Evolutionary conservation across 2,888 invertebrate genomes (phyloP), one percentile per base, ranked within the genome.

Genomic region (Alloplasta piceator): DNA sequence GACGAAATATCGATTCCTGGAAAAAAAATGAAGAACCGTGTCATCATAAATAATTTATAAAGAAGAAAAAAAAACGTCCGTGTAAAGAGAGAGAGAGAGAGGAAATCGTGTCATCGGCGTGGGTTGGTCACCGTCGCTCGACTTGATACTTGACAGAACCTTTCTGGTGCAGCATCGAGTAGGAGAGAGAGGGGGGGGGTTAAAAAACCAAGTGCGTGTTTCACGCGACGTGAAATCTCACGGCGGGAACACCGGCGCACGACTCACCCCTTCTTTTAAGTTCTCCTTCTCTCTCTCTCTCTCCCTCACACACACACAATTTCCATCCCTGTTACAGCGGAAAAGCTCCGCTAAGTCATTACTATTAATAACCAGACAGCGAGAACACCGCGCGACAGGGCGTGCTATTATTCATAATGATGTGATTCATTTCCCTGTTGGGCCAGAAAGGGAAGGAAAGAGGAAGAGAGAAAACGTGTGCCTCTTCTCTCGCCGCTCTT

Each of bases 351-450:
- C 86, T 85, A 86, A 87, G 87, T 90, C 89, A 89, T 89, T 89
- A 87, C 87, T 87, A 88, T 88, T 90, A 89, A 89, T 87, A 86
- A 87, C 86, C 84, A 85, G 88, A 88, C 84, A 87, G 85, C 86
- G 87, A 87, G 86, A 88, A 86, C 82, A 85, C 79, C 82, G 83
- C 82, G 83, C 83, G 83, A 83, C 83, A 80, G 80, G 77, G 83
- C 84, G 84, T 86, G 86, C 88, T 89, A 89, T 89, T 89, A 90
- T 90, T 90, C 88, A 87, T 88, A 88, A 88, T 89, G 87, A 88
- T 89, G 87, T 86, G 88, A 87, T 89, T 89, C 87, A 89, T 89
- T 89, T 87, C 85, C 81, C 85, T 85, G 79, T 76, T 74, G 81
- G 79, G 70, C 71, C 70, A 46, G 66, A 48, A n/a, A 63, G 76